Conservation (phyloP, 1,140 invertebrate genomes). For the Daktulosphaira vitifoliae region DNA sequence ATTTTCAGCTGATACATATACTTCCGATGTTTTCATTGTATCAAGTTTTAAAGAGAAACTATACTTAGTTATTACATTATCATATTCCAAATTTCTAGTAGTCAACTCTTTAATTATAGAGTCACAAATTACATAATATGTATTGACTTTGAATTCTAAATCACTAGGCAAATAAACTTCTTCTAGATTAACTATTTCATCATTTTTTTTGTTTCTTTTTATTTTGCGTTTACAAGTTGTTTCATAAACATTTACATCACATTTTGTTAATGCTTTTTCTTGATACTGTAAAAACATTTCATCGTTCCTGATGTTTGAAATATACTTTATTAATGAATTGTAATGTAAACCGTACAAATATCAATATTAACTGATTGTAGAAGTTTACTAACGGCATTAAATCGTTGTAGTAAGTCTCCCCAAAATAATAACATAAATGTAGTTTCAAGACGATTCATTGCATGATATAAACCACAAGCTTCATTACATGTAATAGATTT, state of each 20-base stretch:
- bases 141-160: too few relatives aligned
- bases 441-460: conserved; percentile 33
- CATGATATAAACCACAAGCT: conserved; percentile 4
- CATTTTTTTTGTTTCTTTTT: neutral
- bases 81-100: conserved; percentile 10
- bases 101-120: neutral
- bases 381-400: conserved; percentile 21
- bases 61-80: too few relatives aligned
- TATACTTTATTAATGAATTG: neutral
- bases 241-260: conserved; percentile 11
- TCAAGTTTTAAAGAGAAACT: too few relatives aligned
- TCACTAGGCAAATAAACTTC: neutral
- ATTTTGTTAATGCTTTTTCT: conserved; percentile 16
- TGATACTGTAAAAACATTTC: conserved; percentile 14
- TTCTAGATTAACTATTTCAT: neutral
- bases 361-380: conserved; percentile 19
- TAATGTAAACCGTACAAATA: conserved; percentile 13
- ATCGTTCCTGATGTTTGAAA: conserved; percentile 13
- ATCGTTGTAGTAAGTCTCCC: conserved; percentile 27
- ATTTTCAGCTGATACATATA: too few relatives aligned
- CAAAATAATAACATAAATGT: conserved; percentile 33
- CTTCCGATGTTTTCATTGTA: too few relatives aligned
- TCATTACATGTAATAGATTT: conserved; percentile 11
- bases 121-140: too few relatives aligned
- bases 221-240: conserved; percentile 6